Evolutionary conservation across 2,888 invertebrate species (phyloP).

Genomic region (Colletes collaris): DNA sequence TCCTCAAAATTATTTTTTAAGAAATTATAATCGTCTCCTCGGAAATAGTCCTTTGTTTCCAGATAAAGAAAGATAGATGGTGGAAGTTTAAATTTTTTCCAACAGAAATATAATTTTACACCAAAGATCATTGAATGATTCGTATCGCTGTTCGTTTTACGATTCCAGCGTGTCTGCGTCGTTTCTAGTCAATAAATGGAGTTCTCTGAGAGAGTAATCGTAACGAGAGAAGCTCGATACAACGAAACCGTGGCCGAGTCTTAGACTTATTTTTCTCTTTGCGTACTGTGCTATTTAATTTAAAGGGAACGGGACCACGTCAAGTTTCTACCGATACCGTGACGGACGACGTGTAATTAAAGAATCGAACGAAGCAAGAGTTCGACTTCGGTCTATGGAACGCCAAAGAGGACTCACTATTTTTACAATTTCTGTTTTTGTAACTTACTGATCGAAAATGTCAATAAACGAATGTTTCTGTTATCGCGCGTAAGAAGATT

Average conservation of each 20-base stretch:
- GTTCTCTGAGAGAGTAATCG: background rate
- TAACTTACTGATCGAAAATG: conserved; percentile 10
- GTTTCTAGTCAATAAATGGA: conserved; percentile 37
- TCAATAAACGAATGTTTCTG: conserved; percentile 7
- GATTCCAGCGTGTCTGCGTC: background rate
- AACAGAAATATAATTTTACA: background rate
- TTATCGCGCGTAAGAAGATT: background rate
- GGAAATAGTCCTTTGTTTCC: too few relatives aligned
- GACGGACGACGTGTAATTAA: background rate
- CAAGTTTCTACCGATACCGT: conserved; percentile 7
- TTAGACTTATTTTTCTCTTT: background rate
- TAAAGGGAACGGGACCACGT: conserved; percentile 34
- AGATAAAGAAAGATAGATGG: too few relatives aligned
- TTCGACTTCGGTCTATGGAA: background rate
- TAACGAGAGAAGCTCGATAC: conserved; percentile 24
- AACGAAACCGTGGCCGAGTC: conserved; percentile 34
- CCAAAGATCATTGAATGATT: background rate
- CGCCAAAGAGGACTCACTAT: conserved; percentile 36
- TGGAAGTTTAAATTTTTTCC: background rate
- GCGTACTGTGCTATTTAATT: background rate
- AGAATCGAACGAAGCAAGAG: background rate
- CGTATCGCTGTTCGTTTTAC: background rate
- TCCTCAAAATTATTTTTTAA: too few relatives aligned
- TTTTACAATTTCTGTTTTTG: conserved; percentile 38
- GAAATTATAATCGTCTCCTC: too few relatives aligned